Base-by-base conservation (phyloP, 2,888 invertebrate genomes). In the Hypena proboscidalis region DNA sequence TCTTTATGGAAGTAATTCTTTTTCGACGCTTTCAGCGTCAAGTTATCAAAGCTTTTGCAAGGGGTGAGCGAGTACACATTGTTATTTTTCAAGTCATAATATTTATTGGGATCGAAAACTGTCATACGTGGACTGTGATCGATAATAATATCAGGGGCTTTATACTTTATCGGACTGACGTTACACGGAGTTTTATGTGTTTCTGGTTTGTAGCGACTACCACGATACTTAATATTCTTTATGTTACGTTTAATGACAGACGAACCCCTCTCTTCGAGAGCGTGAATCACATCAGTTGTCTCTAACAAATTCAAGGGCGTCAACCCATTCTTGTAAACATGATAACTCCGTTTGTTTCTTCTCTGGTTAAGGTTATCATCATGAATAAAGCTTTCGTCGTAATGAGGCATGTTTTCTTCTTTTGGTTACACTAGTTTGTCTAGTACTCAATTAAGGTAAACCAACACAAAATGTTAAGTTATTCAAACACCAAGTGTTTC, bases 371-470 rank as follows among this genome's bases (percentile, higher is more conserved):
- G 73, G 69, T 84, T 90, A 58, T 92, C 91, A 50, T 88, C 87
- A 36, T 85, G 70, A 48, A 92, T 87, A 67, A 92, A 92, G 67
- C 84, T 91, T 72, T 91, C 91, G 58, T 91, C 91, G 76, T 91
- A 91, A 70, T 91, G 85, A 52, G 91, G 91, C 91, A 91, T 33
- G 15, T 48, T 8, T 19, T 5, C 2, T 21, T 8, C 10, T 2
- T 23, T 13, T 29, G 3, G 17, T 27, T 10, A n/a, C n/a, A 22
- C 4, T 8, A 8, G 10, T 3, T 11, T 8, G 9, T 7, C 17
- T 25, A 9, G 11, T 27, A 25, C 23, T 17, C 25, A 2, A 5
- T 31, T 6, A 46, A 41, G 2, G 21, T 15, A 22, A 6, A 7
- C 17, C 4, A 26, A 21, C 10, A 10, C 8, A 11, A 34, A 25